phyloP scores from a whole-genome alignment of 2,888 invertebrate genomes.

The Dusona sp. region DNA sequence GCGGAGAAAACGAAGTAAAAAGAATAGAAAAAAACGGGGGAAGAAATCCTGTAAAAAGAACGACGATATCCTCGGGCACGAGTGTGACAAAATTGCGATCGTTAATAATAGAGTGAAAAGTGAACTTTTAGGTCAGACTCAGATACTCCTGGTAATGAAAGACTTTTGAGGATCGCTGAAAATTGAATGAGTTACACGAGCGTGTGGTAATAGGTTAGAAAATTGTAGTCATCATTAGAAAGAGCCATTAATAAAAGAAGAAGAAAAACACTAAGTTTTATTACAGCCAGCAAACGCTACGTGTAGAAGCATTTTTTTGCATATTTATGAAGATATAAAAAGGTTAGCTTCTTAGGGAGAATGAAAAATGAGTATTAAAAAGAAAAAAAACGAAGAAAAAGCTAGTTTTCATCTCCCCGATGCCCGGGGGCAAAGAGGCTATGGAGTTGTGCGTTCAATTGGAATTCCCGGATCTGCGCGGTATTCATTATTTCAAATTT shows the following conservation, averaged over 20 bases:
- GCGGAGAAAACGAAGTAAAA: neutral
- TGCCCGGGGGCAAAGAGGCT: neutral
- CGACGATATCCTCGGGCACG: neutral
- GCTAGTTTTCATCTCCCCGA: neutral
- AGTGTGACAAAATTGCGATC: slow-evolving; percentile 7
- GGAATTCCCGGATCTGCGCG: neutral
- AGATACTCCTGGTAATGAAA: slow-evolving; percentile 6
- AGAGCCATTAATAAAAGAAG: slow-evolving; percentile 3
- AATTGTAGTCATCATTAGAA: slow-evolving; percentile 1
- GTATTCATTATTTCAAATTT: neutral
- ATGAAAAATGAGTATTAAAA: neutral
- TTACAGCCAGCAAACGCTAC: neutral
- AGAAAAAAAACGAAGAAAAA: neutral
- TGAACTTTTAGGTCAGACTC: neutral
- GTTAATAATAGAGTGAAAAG: neutral
- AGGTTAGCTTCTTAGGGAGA: slow-evolving; percentile 28
- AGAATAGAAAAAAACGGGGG: neutral
- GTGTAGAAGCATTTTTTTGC: slow-evolving; percentile 11
- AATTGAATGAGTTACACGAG: slow-evolving; percentile 16
- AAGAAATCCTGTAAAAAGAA: neutral
- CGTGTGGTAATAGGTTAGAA: slow-evolving; percentile 19
- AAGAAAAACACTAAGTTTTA: slow-evolving; percentile 5
- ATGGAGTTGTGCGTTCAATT: neutral
- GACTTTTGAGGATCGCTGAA: slow-evolving; percentile 20
- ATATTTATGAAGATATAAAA: slow-evolving; percentile 40